Percentiles rank a stretch among this genome's conserved stretches.
phyloP scores from a whole-genome alignment of 2,888 invertebrate genomes.

The Pseudanteris insignis region DNA sequence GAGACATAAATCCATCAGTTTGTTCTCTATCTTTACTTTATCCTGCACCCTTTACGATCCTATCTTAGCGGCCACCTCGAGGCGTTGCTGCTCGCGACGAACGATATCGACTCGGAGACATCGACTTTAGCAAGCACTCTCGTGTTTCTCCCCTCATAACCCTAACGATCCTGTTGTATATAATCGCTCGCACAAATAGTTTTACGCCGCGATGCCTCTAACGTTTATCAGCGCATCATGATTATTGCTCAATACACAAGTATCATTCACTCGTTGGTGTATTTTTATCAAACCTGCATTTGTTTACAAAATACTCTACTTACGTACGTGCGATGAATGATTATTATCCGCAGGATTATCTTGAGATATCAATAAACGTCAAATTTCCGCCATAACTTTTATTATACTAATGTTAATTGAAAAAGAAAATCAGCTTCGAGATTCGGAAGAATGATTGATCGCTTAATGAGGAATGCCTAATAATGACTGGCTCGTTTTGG shows the following conservation, averaged over 20 bases:
- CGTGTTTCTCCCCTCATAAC: constrained; percentile 8
- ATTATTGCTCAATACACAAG: too few relatives aligned
- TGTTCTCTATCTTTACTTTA: constrained; percentile 57
- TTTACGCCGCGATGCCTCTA: constrained; percentile 6
- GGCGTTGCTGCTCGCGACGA: constrained; percentile 40
- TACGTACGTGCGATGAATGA: too few relatives aligned
- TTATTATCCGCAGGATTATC: too few relatives aligned
- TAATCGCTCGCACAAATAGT: constrained; percentile 33
- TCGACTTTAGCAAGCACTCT: constrained; percentile 23
- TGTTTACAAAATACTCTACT: too few relatives aligned
- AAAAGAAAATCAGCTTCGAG: constrained; percentile 61
- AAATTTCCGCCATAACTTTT: constrained; percentile 34
- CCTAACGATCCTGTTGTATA: constrained; percentile 26
- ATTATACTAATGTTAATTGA: constrained; percentile 60
- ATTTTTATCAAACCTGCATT: too few relatives aligned
- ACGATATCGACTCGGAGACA: constrained; percentile 38
- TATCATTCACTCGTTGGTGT: too few relatives aligned
- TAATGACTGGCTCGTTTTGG: constrained; percentile 61
- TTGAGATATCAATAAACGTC: too few relatives aligned
- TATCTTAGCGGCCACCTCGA: constrained; percentile 43
- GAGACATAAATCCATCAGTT: constrained; percentile 61
- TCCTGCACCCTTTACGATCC: constrained; percentile 46
- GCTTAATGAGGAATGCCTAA: constrained; percentile 65
- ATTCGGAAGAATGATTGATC: constrained; percentile 63
- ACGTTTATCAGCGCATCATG: constrained; percentile 7